phyloP scores from a whole-genome alignment of 2,113 vertebrate genomes.

The Mus pahari region DNA sequence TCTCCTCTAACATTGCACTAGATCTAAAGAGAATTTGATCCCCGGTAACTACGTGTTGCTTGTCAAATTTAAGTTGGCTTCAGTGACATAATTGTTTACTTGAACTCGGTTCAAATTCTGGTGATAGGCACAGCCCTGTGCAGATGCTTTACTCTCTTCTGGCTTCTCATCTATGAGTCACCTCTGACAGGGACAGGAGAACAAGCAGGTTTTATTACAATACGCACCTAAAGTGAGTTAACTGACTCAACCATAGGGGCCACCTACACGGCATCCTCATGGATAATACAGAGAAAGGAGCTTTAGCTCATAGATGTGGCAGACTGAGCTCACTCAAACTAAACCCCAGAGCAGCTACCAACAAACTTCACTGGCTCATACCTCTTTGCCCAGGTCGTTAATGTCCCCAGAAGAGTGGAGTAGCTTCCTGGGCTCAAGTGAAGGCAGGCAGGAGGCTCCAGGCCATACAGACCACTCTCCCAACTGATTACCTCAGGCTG shows the following conservation, averaged over 20 bases:
- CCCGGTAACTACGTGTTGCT: background rate
- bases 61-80: conserved; percentile 10
- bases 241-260: conserved; percentile 25
- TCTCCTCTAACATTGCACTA: background rate
- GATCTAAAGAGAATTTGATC: background rate
- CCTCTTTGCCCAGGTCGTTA: background rate
- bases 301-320: background rate
- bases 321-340: background rate
- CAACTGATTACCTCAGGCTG: background rate
- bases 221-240: conserved; percentile 24
- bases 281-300: background rate
- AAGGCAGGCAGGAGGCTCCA: background rate
- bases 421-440: background rate
- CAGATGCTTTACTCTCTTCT: conserved; percentile 63
- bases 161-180: conserved; percentile 66
- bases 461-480: background rate
- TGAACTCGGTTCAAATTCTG: conserved; percentile 37
- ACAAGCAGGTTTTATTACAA: conserved; percentile 60
- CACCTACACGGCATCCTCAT: background rate
- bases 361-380: background rate
- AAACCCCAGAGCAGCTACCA: background rate
- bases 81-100: background rate
- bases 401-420: background rate
- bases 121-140: background rate
- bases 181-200: conserved; percentile 58